Evolutionary conservation across 2,888 invertebrate species (phyloP).

Genomic region (Penaeus monodon): DNA sequence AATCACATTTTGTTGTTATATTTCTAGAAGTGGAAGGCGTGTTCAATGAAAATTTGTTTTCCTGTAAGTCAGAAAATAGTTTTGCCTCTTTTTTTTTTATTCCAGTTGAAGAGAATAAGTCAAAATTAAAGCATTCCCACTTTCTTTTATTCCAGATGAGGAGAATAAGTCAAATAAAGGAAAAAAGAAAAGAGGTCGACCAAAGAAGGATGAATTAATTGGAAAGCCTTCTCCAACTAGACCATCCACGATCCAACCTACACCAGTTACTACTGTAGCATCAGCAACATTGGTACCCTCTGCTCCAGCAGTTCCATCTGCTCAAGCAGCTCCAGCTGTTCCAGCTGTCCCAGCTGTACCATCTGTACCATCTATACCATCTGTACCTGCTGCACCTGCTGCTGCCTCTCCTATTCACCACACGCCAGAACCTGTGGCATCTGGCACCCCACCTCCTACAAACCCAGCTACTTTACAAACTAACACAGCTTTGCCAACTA

Average conservation of each 20-base stretch:
- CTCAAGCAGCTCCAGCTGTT: background rate
- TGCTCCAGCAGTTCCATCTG: slow-evolving; percentile 7
- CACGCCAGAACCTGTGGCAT: slow-evolving; percentile 30
- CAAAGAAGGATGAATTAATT: slow-evolving; percentile 48
- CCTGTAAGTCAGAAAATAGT: no score
- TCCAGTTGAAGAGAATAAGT: no score
- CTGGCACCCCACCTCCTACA: slow-evolving; percentile 30
- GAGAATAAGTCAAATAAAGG: slow-evolving; percentile 24
- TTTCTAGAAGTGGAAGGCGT: no score
- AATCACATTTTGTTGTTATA: no score
- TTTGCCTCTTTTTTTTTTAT: no score
- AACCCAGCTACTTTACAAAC: slow-evolving; percentile 2
- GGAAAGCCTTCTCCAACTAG: slow-evolving; percentile 49
- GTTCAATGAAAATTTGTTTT: no score
- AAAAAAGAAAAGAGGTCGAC: slow-evolving; percentile 49
- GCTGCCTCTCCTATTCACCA: slow-evolving; percentile 41
- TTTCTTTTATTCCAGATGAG: slow-evolving; percentile 34
- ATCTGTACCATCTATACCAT: background rate
- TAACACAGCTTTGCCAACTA: slow-evolving; percentile 10
- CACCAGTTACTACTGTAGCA: slow-evolving; percentile 6
- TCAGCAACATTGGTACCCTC: slow-evolving; percentile 18
- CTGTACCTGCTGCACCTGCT: slow-evolving; percentile 1
- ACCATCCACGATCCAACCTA: slow-evolving; percentile 19
- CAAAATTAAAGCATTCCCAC: background rate
- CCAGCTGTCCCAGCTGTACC: slow-evolving; percentile 8